Evolutionary conservation across 2,797 vertebrate species (phyloP), one percentile per base, ranked within the genome.

Genomic region (Nannoperca australis): DNA sequence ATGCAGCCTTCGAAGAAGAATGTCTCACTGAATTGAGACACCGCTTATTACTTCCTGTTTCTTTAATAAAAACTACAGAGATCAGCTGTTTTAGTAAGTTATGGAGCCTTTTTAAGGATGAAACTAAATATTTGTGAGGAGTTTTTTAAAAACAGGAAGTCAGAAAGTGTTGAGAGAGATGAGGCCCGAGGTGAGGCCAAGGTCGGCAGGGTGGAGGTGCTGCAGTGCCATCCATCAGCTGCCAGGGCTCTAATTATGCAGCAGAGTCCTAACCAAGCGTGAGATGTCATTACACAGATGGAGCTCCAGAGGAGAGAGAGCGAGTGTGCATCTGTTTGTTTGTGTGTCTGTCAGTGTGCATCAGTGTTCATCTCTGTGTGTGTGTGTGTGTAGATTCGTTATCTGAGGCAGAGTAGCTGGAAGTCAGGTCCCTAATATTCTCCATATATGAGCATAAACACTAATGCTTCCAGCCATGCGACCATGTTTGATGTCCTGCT

Each of bases 211-310:
- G 79, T 72, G 82, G 86, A 81, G 82, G 82, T 75, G 78, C 82
- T 84, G 86, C 86, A 70, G 83, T 42, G 66, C 83, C 85, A 90
- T 87, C 85, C 83, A 76, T 88, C 86, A 88, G 82, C 86, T 83
- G 78, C 78, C 84, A 82, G 56, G 58, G 78, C 83, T 79, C 84
- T 84, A 90, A 88, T 88, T 82, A 88, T 86, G 84, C 88, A 83
- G 85, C 85, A 76, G 84, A 81, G 85, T 69, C 83, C 81, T 81
- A 88, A 87, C 85, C 85, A 84, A 85, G 85, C 85, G 79, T 85
- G 88, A 88, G 86, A 85, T 84, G 86, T 88, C 86, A 80, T 90
- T 88, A 88, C 82, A 85, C 86, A 88, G 86, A 87, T 86, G 86
- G 86, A 87, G 86, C 82, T 81, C 81, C 73, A 71, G 78, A 82